These are phyloP conservation scores for Camponotus fellah DNA, from an alignment of 2,888 invertebrate species.

Conservation along the genomic window DNA sequence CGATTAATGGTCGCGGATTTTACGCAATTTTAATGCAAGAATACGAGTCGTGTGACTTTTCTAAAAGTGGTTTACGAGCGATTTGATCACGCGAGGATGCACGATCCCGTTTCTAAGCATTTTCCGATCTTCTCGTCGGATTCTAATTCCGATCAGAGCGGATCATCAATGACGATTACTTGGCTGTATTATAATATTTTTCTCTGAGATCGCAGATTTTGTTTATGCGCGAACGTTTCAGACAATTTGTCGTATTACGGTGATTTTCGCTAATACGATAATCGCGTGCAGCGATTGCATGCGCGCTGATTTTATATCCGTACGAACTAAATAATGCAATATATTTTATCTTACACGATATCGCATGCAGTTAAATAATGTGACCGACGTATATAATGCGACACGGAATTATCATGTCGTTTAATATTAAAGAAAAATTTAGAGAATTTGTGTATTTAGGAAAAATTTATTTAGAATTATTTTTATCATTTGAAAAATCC, in stretches of 20 bases:
- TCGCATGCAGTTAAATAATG: slow-evolving; percentile 31
- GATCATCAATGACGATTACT: neutral
- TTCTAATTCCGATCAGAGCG: slow-evolving; percentile 1
- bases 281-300: slow-evolving; percentile 17
- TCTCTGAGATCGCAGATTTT: neutral
- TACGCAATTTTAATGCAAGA: neutral
- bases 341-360: slow-evolving; percentile 1
- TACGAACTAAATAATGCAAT: neutral
- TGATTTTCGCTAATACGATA: slow-evolving; percentile 28
- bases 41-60: neutral
- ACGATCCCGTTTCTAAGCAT: neutral
- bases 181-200: neutral
- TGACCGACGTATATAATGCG: neutral
- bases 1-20: slow-evolving; percentile 28
- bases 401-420: neutral
- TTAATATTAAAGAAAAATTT: neutral
- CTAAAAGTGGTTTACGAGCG: slow-evolving; percentile 17
- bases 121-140: neutral
- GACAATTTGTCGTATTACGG: slow-evolving; percentile 7
- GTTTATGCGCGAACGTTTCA: neutral
- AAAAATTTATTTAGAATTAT: neutral
- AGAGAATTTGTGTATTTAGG: neutral
- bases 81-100: neutral
- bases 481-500: neutral
- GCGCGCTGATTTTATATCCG: slow-evolving; percentile 26